phyloP scores from a whole-genome alignment of 2,113 vertebrate species.

The Lasiurus borealis region DNA sequence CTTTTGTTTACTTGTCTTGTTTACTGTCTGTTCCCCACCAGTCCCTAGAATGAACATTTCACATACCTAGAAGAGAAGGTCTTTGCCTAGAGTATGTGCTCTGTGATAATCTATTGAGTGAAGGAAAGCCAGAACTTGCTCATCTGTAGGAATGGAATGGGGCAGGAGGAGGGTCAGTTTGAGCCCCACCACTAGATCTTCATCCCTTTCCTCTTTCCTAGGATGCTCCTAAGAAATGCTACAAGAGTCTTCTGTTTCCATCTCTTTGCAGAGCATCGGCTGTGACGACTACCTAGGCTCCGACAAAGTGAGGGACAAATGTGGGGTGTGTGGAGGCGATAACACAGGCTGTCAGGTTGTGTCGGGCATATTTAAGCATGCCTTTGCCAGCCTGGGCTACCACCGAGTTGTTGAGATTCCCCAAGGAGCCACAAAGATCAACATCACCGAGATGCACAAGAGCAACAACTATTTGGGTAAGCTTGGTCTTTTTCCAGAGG shows the following conservation, averaged over 20 bases:
- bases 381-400: conserved; percentile 94
- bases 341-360: conserved; percentile 94
- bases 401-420: conserved; percentile 98
- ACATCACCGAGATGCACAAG: conserved; percentile 97
- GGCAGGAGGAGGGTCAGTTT: background rate
- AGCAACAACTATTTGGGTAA: conserved; percentile 98
- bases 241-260: conserved; percentile 39
- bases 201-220: rapidly evolving
- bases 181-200: background rate
- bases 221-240: background rate
- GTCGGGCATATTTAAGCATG: conserved; percentile 95
- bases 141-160: background rate
- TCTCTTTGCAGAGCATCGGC: conserved; percentile 91
- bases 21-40: background rate
- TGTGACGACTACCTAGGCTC: conserved; percentile 96
- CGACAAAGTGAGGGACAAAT: conserved; percentile 94
- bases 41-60: background rate
- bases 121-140: background rate
- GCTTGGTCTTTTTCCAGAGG: conserved; percentile 66
- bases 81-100: background rate
- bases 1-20: background rate
- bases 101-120: background rate
- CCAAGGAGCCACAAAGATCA: conserved; percentile 98
- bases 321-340: conserved; percentile 96
- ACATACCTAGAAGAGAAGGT: background rate